Evolutionary conservation across 2,888 invertebrate genomes (phyloP).

Genomic region (Barypeithes pellucidus): DNA sequence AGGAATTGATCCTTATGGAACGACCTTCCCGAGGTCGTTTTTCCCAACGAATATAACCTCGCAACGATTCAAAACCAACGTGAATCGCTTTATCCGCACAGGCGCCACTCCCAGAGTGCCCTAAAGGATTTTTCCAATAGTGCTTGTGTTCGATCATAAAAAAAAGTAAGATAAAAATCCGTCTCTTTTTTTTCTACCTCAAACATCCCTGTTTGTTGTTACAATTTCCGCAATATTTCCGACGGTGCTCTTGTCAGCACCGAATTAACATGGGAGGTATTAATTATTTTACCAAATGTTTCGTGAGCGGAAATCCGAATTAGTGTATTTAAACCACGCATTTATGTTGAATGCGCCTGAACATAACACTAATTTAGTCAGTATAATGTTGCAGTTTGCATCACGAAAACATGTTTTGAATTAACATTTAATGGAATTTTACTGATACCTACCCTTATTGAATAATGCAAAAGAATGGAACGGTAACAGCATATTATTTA

Average conservation of each 20-base stretch:
- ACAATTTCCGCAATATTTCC: constrained; percentile 26
- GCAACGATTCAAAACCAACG: too few species aligned
- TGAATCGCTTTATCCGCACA: too few species aligned
- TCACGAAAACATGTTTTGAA: neutral
- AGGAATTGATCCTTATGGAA: too few species aligned
- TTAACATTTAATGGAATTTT: neutral
- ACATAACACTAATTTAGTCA: neutral
- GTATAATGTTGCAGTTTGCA: constrained; percentile 6
- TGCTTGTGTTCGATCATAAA: too few species aligned
- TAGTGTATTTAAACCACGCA: constrained; percentile 30
- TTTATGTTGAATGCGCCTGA: neutral
- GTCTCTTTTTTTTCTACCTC: too few species aligned
- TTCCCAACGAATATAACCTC: too few species aligned
- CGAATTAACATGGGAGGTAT: constrained; percentile 33
- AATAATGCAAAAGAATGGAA: neutral
- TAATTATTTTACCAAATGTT: constrained; percentile 35
- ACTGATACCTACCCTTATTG: neutral
- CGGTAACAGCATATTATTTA: too few species aligned
- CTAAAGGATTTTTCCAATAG: too few species aligned
- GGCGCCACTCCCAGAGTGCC: too few species aligned
- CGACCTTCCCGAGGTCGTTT: too few species aligned
- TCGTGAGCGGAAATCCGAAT: constrained; percentile 40
- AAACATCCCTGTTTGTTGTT: neutral
- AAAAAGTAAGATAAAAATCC: too few species aligned
- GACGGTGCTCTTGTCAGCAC: constrained; percentile 19